Conservation (phyloP, 2,888 invertebrate species). For the Acanthosepion lycidas region DNA sequence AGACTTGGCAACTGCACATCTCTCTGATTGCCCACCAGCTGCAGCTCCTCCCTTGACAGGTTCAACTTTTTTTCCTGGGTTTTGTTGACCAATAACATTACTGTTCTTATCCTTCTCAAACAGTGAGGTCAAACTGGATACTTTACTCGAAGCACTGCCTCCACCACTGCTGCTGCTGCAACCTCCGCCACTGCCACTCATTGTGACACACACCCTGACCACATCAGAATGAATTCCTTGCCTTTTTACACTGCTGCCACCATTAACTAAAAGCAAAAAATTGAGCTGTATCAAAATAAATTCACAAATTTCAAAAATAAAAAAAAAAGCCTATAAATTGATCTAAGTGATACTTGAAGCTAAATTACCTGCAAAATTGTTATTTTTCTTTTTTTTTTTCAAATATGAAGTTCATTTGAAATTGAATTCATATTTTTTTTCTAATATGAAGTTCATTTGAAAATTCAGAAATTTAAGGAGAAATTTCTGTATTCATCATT, state of each 20-base stretch:
- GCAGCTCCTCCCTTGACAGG: background rate
- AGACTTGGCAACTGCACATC: background rate
- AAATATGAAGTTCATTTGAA: too few species aligned
- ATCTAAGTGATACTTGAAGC: too few species aligned
- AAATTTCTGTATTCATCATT: too few species aligned
- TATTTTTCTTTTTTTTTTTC: too few species aligned
- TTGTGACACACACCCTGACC: background rate
- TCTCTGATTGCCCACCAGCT: background rate
- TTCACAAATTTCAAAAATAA: background rate
- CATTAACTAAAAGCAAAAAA: slow-evolving; percentile 6
- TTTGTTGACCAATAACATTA: background rate
- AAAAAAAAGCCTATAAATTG: background rate
- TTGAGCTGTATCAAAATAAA: background rate
- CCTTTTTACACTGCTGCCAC: background rate
- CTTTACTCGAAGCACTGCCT: slow-evolving; percentile 33
- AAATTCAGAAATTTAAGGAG: too few species aligned
- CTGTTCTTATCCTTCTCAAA: slow-evolving; percentile 39
- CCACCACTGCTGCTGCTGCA: background rate
- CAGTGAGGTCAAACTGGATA: slow-evolving; percentile 10
- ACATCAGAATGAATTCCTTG: background rate
- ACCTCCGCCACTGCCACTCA: background rate
- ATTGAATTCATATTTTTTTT: too few species aligned
- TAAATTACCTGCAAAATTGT: too few species aligned
- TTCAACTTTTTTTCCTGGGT: background rate
- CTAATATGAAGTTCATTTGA: too few species aligned